Percentiles rank a stretch among this genome's conserved stretches.
These are phyloP conservation scores for Chiloscyllium punctatum DNA, from an alignment of 2,797 vertebrate species.

Conservation along the genomic window DNA sequence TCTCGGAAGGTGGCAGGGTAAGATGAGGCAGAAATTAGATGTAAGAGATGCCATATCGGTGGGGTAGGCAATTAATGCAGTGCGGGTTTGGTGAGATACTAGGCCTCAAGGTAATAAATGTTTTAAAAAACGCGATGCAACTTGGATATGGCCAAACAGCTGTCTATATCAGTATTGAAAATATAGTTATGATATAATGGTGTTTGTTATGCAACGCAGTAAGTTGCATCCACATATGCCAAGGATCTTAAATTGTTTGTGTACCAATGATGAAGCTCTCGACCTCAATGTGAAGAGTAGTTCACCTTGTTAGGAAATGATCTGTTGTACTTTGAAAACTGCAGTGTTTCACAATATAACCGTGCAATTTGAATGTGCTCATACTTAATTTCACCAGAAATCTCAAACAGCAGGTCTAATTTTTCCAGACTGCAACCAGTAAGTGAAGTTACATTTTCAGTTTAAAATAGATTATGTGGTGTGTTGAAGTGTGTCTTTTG, in stretches of 20 bases:
- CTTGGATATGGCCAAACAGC: too few species aligned
- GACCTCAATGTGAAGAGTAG: neutral
- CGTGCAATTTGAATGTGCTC: neutral
- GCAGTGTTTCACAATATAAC: neutral
- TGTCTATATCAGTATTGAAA: neutral
- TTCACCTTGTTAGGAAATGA: neutral
- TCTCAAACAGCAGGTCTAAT: neutral
- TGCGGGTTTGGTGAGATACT: too few species aligned
- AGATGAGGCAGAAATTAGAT: too few species aligned
- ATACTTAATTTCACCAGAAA: slow-evolving; percentile 11
- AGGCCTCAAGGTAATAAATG: too few species aligned
- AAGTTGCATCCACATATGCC: neutral
- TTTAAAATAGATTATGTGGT: slow-evolving; percentile 16
- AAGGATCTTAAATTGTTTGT: neutral
- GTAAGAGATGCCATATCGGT: too few species aligned
- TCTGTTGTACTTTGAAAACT: neutral
- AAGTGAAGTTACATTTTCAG: slow-evolving; percentile 2
- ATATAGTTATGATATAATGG: neutral
- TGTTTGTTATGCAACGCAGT: neutral
- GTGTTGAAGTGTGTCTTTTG: slow-evolving; percentile 7
- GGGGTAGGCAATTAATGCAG: too few species aligned
- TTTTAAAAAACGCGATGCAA: too few species aligned
- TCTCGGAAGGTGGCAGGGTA: too few species aligned
- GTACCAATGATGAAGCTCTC: neutral
- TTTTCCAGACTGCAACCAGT: neutral